Evolutionary conservation across 1,140 invertebrate genomes (phyloP), one percentile per base, ranked within the genome.

Genomic region (Drosophila novamexicana): DNA sequence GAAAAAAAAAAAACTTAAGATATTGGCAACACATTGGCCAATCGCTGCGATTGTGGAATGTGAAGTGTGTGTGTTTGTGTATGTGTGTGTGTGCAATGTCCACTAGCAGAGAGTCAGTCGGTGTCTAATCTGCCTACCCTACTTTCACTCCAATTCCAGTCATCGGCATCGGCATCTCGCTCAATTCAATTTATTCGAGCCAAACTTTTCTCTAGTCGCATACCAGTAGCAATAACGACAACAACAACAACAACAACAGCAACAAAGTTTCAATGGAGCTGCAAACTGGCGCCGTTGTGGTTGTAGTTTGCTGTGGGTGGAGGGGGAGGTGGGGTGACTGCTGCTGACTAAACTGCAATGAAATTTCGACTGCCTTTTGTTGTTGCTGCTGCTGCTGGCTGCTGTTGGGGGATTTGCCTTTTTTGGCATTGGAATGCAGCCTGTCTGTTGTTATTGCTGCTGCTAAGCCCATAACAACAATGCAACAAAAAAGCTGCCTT

Each of bases 111-210:
- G 74, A 71, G 68, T 40, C 67, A 66, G 68, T 49, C 67, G 58
- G 34, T 49, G 77, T 84, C 84, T 88, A 88, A 88, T 88, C 84
- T 88, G 84, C 84, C 84, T 88, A 85, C 81, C 81, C 81, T 85
- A 89, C 84, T 90, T 90, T 89, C 84, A 89, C 85, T 90, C 81
- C 81, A 90, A 85, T 90, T 89, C 75, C 85, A 90, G 81, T 81
- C 77, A 75, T 56, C 56, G 68, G 50, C 72, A 75, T 67, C 79
- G 83, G 74, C 81, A 86, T 88, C 84, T 85, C 76, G 83, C 77
- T 85, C 75, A 75, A 86, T 84, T 88, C 84, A 88, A 89, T 88
- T 88, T 89, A 84, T 89, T 89, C 84, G 84, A 88, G 63, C 79
- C 77, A 44, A 82, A 65, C 72, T 79, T 69, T 79, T 73, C 62